Base-by-base conservation (phyloP, 2,888 invertebrate genomes). In the Merodon equestris region DNA sequence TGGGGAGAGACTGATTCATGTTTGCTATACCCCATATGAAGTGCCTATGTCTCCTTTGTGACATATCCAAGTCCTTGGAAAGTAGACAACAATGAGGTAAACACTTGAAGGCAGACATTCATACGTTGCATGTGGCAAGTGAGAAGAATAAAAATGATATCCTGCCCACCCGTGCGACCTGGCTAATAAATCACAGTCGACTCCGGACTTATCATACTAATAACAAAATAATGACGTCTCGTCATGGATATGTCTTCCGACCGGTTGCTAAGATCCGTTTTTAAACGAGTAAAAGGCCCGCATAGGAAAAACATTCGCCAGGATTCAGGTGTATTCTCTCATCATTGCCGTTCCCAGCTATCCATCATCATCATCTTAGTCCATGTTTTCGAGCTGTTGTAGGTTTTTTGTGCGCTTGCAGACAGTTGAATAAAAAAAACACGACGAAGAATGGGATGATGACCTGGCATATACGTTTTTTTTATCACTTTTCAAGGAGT, bases 121-220 rank as follows among this genome's bases (percentile, higher is more conserved):
- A 27, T 27, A 27, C 27, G 7, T 27, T 27, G 27, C 27, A 27
- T 27, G 27, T 27, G 7, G 27, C 7, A 27, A 27, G 27, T 27
- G 27, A 2, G 27, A 27, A 27, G 27, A 4, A 27, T 27, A 4
- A 27, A 27, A 27, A 14, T 38, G 17, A 7, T 9, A 50, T 38
- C 54, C 18, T 40, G 40, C 10, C n/a, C 14, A 14, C 44, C 61
- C 19, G 10, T 13, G 27, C 44, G 19, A 45, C 63, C 63, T 42
- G 72, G 57, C 56, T 63, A 77, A 73, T 77, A 72, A 73, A 77
- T 77, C 77, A 73, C 67, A 72, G 66, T 57, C 56, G 63, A 19
- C 77, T 13, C 40, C 13, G 18, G 40, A 54, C 40, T 57, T 40
- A 54, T 14, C 63, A 63, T 36, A 42, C 50, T 27, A 12, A 57